Percentiles rank a stretch among this genome's conserved stretches.
These are phyloP conservation scores for Fulmarus glacialis DNA, from an alignment of 2,113 vertebrate genomes.

Conservation along the genomic window DNA sequence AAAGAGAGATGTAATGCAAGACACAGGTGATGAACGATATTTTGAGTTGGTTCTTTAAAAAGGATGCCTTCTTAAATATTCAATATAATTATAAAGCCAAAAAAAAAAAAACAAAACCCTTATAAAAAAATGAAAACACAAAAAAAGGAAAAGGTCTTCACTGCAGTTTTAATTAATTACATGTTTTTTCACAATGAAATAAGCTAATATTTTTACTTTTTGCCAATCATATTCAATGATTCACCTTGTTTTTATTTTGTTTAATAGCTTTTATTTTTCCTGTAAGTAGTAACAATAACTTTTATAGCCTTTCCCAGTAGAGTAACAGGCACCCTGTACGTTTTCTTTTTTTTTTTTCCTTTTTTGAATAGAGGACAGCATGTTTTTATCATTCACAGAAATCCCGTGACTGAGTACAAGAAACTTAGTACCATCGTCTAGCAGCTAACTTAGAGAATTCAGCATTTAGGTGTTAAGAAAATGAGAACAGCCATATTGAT, in stretches of 20 bases:
- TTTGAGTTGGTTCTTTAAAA: background rate
- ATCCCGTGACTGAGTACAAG: background rate
- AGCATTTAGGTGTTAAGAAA: background rate
- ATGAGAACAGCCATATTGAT: background rate
- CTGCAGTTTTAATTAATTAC: background rate
- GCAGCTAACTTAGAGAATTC: background rate
- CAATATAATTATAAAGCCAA: background rate
- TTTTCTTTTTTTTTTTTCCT: background rate
- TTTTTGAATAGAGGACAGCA: background rate
- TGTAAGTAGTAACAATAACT: background rate
- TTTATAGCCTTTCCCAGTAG: background rate
- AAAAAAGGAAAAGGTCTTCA: accelerated
- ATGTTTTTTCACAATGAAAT: background rate
- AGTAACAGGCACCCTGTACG: background rate
- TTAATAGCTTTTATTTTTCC: background rate
- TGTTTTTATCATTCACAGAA: background rate
- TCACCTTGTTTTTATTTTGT: background rate
- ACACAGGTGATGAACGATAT: background rate
- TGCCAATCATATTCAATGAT: background rate
- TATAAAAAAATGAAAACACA: background rate
- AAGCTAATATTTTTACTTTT: background rate
- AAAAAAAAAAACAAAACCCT: background rate
- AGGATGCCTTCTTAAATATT: background rate
- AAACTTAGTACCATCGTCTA: background rate
- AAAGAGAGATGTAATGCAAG: background rate